Percentiles rank a stretch among this genome's conserved stretches.
Conservation (phyloP, 2,888 invertebrate species). For the Oxytorus armatus region DNA sequence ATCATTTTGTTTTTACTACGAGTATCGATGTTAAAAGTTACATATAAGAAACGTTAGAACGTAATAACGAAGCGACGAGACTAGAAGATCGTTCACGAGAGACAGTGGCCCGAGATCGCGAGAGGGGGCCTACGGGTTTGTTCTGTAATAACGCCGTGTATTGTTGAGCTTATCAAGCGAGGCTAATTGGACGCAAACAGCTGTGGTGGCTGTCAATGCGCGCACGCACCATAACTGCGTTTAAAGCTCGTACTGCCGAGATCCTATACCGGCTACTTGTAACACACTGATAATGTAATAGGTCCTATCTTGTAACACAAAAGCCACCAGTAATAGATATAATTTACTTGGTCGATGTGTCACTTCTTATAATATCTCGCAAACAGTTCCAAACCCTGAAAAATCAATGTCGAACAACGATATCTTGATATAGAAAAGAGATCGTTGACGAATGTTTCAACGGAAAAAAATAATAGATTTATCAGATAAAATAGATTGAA, state of each 20-base stretch:
- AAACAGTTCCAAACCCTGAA: conserved; percentile 4
- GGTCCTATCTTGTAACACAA: conserved; percentile 81
- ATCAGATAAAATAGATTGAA: too few species aligned
- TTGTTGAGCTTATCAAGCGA: conserved; percentile 84
- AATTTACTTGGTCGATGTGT: conserved; percentile 76
- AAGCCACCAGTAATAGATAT: conserved; percentile 78
- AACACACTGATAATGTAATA: conserved; percentile 83
- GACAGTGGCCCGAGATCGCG: conserved; percentile 13
- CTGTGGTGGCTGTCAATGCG: conserved; percentile 78
- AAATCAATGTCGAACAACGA: conserved; percentile 35
- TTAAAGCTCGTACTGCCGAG: conserved; percentile 63
- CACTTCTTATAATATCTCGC: background rate
- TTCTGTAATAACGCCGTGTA: conserved; percentile 82
- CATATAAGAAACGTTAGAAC: conserved; percentile 63
- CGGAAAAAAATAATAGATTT: too few species aligned
- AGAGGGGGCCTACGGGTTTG: conserved; percentile 69
- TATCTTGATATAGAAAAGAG: too few species aligned
- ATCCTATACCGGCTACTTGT: conserved; percentile 70
- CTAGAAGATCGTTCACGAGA: conserved; percentile 72
- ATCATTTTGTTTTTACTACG: background rate
- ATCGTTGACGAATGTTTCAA: too few species aligned
- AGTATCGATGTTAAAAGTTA: conserved; percentile 9
- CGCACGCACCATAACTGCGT: conserved; percentile 63
- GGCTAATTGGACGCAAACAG: conserved; percentile 84
- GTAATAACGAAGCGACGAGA: conserved; percentile 73